These are phyloP conservation scores for Caenorhabditis remanei DNA, from an alignment of 1,140 invertebrate species.

Conservation along the genomic window DNA sequence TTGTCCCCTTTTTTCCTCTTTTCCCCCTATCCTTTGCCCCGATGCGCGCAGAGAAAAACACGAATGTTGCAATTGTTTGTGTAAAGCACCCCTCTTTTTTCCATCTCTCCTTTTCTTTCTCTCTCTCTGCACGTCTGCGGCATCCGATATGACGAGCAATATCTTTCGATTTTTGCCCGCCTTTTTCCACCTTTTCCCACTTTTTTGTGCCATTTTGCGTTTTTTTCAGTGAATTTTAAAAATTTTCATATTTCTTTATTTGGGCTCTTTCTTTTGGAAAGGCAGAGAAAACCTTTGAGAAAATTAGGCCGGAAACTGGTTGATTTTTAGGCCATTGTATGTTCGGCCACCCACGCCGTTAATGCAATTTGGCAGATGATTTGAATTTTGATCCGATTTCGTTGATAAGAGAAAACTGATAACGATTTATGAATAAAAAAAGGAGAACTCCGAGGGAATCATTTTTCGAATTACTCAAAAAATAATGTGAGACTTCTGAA, in stretches of 20 bases:
- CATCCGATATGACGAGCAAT: slow-evolving; percentile 48
- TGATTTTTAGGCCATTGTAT: too few species aligned
- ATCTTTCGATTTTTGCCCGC: background rate
- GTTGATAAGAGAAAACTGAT: too few species aligned
- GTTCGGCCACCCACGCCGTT: too few species aligned
- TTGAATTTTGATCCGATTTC: too few species aligned
- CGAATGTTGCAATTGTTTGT: slow-evolving; percentile 48
- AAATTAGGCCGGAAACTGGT: background rate
- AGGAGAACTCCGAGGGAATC: too few species aligned
- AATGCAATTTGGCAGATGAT: too few species aligned
- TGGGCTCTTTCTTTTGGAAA: background rate
- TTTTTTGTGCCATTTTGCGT: slow-evolving; percentile 1
- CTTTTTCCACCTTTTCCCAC: background rate
- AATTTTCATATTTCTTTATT: background rate
- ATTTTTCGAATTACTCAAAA: too few species aligned
- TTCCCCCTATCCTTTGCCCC: background rate
- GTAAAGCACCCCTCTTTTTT: slow-evolving; percentile 9
- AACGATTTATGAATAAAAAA: too few species aligned
- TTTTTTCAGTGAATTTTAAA: background rate
- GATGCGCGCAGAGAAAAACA: slow-evolving; percentile 20
- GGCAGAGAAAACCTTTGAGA: background rate
- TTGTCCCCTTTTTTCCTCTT: background rate
- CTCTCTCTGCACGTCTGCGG: slow-evolving; percentile 21
- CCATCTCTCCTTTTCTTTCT: too few species aligned
- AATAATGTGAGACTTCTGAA: too few species aligned